phyloP scores from a whole-genome alignment of 37 sponge, comb jelly and placozoan species.

The Chondrosia reniformis region DNA sequence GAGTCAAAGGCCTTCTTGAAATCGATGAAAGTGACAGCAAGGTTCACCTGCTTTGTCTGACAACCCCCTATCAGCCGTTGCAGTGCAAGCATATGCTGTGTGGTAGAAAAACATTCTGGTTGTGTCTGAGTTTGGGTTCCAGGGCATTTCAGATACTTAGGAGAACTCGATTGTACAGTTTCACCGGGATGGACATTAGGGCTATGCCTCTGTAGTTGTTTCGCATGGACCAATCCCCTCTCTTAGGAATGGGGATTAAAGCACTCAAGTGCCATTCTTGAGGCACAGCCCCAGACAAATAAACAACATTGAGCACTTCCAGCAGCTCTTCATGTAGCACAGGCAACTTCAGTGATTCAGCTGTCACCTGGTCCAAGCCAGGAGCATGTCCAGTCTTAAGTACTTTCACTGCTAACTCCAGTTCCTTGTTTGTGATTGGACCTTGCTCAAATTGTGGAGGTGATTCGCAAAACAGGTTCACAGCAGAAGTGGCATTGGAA shows the following conservation, averaged over 20 bases:
- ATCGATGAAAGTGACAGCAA: too few relatives aligned
- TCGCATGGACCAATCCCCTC: not conserved
- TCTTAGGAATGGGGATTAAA: not conserved
- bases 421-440: not conserved
- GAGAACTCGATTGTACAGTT: not conserved
- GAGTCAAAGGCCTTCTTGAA: not conserved
- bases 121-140: not conserved
- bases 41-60: too few relatives aligned
- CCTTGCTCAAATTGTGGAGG: not conserved
- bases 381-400: not conserved
- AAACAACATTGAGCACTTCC: slow-evolving; percentile 1
- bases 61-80: too few relatives aligned
- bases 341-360: slow-evolving; percentile 11
- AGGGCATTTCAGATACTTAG: not conserved
- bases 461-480: not conserved
- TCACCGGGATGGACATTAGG: slow-evolving; percentile 2
- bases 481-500: not conserved
- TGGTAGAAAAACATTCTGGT: not conserved
- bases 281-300: not conserved
- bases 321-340: not conserved
- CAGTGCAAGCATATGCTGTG: too few relatives aligned
- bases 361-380: too few relatives aligned
- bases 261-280: slow-evolving; percentile 9
- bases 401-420: not conserved
- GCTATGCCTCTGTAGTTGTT: slow-evolving; percentile 7